Conservation (phyloP, 2,113 vertebrate species). For the Scomber colias region DNA sequence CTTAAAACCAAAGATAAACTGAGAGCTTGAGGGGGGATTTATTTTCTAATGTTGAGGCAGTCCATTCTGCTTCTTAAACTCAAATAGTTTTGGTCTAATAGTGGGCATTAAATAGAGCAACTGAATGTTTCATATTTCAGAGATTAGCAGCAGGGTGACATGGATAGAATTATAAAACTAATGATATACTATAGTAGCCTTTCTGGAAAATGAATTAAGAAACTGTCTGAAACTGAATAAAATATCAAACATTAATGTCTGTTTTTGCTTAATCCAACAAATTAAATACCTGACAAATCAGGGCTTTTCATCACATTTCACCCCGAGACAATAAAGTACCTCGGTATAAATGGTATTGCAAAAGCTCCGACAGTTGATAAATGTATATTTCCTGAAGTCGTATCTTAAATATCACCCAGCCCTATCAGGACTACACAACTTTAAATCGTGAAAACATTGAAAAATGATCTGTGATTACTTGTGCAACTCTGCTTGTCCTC, state of each 20-base stretch:
- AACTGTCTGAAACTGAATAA: too few relatives aligned
- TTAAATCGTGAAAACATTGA: constrained; percentile 46
- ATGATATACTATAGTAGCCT: too few relatives aligned
- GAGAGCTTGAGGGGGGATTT: constrained; percentile 5
- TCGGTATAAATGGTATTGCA: background rate
- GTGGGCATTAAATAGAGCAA: background rate
- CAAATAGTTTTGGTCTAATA: background rate
- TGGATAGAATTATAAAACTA: too few relatives aligned
- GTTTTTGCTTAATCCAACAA: background rate
- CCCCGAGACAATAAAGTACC: too few relatives aligned
- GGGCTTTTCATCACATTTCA: too few relatives aligned
- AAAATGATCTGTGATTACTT: constrained; percentile 39
- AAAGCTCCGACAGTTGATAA: background rate
- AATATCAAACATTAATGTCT: background rate
- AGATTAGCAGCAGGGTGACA: background rate
- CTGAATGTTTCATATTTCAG: background rate
- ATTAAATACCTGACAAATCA: background rate
- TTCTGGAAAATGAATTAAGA: too few relatives aligned
- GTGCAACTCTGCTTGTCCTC: constrained; percentile 32
- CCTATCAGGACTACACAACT: background rate
- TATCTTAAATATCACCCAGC: background rate
- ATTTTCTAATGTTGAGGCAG: background rate
- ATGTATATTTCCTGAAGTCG: background rate
- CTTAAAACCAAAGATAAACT: constrained; percentile 21
- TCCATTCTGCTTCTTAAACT: background rate